Percentiles rank a stretch among this genome's conserved stretches.
Conservation (phyloP, 2,113 vertebrate species). For the Lepus timidus region DNA sequence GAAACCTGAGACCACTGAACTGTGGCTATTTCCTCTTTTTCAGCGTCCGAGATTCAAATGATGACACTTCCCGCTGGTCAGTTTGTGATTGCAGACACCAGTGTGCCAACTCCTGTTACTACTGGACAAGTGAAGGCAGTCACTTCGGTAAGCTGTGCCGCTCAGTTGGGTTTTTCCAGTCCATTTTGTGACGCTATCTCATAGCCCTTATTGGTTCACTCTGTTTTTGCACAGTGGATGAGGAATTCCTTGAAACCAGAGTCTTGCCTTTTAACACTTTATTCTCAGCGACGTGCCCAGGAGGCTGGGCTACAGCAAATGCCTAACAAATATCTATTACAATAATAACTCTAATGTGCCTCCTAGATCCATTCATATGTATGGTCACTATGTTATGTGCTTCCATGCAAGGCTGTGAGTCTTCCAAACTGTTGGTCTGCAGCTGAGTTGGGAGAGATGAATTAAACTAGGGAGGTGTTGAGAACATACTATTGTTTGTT, state of each 20-base stretch:
- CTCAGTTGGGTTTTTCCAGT: neutral
- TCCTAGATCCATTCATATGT: neutral
- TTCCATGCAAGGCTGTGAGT: constrained; percentile 6
- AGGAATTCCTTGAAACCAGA: constrained; percentile 23
- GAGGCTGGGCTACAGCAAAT: neutral
- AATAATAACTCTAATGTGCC: neutral
- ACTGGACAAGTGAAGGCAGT: constrained; percentile 96
- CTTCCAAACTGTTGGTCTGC: neutral
- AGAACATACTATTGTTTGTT: neutral
- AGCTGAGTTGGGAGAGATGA: neutral
- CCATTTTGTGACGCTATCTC: neutral
- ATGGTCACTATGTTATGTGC: neutral
- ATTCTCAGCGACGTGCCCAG: neutral
- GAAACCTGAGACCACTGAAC: constrained; percentile 49
- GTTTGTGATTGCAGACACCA: constrained; percentile 96
- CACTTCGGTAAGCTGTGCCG: constrained; percentile 85
- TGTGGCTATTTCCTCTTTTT: constrained; percentile 65
- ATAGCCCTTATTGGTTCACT: neutral
- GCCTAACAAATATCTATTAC: neutral
- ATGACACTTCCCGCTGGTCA: constrained; percentile 97
- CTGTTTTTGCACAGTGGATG: neutral
- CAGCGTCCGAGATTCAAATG: constrained; percentile 99
- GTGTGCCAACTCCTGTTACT: constrained; percentile 92
- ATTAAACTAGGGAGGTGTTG: neutral
- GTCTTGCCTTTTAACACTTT: constrained; percentile 14